Base-by-base conservation (phyloP, 2,113 vertebrate species). In the Nicator chloris region DNA sequence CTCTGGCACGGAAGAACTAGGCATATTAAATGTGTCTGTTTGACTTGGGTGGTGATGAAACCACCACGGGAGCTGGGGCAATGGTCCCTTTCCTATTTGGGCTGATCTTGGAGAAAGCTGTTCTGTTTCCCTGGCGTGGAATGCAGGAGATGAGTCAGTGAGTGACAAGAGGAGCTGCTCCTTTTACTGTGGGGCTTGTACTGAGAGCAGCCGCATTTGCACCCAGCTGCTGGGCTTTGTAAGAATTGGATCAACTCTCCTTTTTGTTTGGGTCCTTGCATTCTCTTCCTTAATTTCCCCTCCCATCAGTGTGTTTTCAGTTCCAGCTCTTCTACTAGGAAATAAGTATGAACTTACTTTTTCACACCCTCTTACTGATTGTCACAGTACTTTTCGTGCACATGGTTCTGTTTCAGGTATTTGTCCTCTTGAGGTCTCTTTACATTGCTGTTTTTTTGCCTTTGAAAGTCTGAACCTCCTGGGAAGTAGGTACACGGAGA, bases 181-280 rank as follows among this genome's bases (percentile, higher is more conserved):
- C 37, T 69, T 45, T 73, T 22, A 4, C 15, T 1, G 0, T 21
- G 40, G 40, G 47, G 45, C 5, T 63, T 6, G n/a, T 31, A 3
- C 75, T 40, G 17, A 51, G 59, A 33, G 51, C 0, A 0, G 35
- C 50, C 0, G 0, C 22, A 27, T 71, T 84, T 0, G 0, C 20
- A 70, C 49, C 37, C 60, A 22, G 0, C 35, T 84, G 39, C 85
- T 53, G 78, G 51, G 33, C 22, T 47, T 71, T 73, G 56, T 26
- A 87, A 23, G 30, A 35, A 19, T 53, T 73, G 26, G 28, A n/a
- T 82, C 39, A 28, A 4, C 15, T 86, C 20, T 64, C 8, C 23
- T 53, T 54, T 76, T 63, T 50, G n/a, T 13, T 54, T 66, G 57
- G 27, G 35, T 71, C 21, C 47, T 83, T 7, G 0, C 31, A 31